Evolutionary conservation across 2,888 invertebrate species (phyloP), one percentile per base, ranked within the genome.

Genomic region (Prosopocoilus inquinatus): DNA sequence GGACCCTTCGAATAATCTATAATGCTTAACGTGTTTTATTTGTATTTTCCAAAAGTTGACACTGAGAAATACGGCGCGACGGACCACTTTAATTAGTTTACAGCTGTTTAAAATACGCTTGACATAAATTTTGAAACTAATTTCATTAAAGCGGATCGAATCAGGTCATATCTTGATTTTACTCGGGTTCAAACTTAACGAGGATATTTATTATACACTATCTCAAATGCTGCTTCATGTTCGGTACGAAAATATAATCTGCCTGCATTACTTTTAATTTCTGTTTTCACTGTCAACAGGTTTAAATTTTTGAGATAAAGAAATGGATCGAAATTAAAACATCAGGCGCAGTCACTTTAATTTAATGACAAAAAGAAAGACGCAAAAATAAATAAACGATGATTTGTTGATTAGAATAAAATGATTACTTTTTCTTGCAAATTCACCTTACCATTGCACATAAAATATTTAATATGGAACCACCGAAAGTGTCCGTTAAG

Each of bases 71-170:
- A 39, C 44, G 20, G 41, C 12, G 45, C 47, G 49, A 45, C 50
- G 57, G 55, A 57, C 57, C 58, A 43, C 53, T 55, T 44, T 58
- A 60, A 57, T 57, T 57, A 57, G 54, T 57, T 60, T 57, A 58
- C 57, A 55, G 46, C 50, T 50, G 57, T 50, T 60, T 53, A 58
- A 58, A 58, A 58, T 46, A 51, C 50, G 46, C 50, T 58, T 53
- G 54, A 58, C 55, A 60, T 58, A 60, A 58, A 60, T 60, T 58
- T 55, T 55, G 46, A 44, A 51, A 44, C 50, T 55, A 58, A 58
- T 58, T 60, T 58, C 60, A 44, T 55, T 60, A 58, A 58, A 58
- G 52, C 46, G 52, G 53, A 54, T 33, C 36, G 43, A n/a, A 34
- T 33, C 41, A 38, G 43, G 43, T 43, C 57, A 46, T 55, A 60